Evolutionary conservation across 2,888 invertebrate species (phyloP), one percentile per base, ranked within the genome.

Genomic region (Pheosia gnoma): DNA sequence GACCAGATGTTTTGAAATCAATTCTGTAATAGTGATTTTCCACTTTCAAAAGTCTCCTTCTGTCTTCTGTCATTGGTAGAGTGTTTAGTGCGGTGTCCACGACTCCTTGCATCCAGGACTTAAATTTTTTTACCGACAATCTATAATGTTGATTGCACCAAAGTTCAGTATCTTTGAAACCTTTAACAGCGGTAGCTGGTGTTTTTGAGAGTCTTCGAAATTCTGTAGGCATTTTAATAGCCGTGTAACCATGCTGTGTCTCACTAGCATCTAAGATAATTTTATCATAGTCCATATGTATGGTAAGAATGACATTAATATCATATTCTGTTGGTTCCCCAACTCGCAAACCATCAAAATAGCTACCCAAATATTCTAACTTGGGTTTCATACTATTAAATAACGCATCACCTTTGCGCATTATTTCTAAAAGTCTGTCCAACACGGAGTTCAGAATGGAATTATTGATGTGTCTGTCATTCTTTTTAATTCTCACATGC

Each of bases 301-400:
- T 66, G 37, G 75, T 84, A 10, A 89, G 69, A 59, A 86, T 78
- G 8, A 89, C 74, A 65, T 88, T 88, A 25, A 88, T 81, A 65
- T 89, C 89, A 59, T 85, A 89, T 70, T 88, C 89, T 10, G 81
- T 87, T 5, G 89, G 85, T 53, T 84, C 77, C 2, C 88, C 87
- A 13, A 89, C 85, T 7, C 89, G 83, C 25, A 89, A 67, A 43
- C 87, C 83, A 60, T 88, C 89, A 63, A 82, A 89, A 66, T 87
- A 88, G 63, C 89, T 88, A 4, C 89, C 89, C 58, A 88, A 78
- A 65, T 83, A 88, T 67, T 83, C 86, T 37, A 89, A 69, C 61
- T 72, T 84, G 6, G 89, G 89, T 58, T 82, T 86, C 79, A 89
- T 79, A 59, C 77, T 84, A 36, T 73, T 60, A 61, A 89, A 89